phyloP scores from a whole-genome alignment of 2,797 vertebrate genomes.

The Remorina albescens region DNA sequence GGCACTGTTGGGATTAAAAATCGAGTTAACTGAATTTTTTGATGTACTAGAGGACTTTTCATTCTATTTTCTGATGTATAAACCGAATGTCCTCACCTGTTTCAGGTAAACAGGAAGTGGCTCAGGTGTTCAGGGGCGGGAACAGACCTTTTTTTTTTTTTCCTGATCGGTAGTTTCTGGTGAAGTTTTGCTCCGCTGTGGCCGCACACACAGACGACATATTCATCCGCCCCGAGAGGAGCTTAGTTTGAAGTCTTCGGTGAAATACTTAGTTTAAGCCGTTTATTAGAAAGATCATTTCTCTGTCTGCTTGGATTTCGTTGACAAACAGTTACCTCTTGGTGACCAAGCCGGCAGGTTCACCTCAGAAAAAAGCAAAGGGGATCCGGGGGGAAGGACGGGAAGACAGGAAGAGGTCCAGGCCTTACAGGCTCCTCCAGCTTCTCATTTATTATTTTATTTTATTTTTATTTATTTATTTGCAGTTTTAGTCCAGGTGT shows the following conservation, averaged over 20 bases:
- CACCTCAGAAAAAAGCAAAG: slow-evolving; percentile 8
- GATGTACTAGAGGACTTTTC: not conserved
- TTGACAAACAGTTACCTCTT: not conserved
- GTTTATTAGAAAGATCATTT: not conserved
- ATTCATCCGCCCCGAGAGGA: not conserved
- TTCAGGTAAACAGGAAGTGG: slow-evolving; percentile 70
- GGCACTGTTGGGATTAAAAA: not conserved
- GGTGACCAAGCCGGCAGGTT: slow-evolving; percentile 38
- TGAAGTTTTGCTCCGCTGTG: not conserved
- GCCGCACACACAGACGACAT: not conserved
- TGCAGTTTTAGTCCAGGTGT: not conserved
- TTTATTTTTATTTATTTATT: too few species aligned
- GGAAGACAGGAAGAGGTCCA: not conserved
- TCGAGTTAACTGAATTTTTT: not conserved
- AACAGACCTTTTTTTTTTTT: not conserved
- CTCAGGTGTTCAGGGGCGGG: slow-evolving; percentile 52
- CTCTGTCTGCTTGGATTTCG: not conserved
- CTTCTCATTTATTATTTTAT: too few species aligned
- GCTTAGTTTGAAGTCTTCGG: too few species aligned
- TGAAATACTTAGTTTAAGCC: rapidly evolving
- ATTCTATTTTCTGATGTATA: not conserved
- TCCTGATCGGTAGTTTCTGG: not conserved
- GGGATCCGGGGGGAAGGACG: not conserved
- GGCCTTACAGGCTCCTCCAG: not conserved
- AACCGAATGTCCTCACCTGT: slow-evolving; percentile 8